Evolutionary conservation across 1,140 invertebrate species (phyloP).

Genomic region (Drosophila albomicans): DNA sequence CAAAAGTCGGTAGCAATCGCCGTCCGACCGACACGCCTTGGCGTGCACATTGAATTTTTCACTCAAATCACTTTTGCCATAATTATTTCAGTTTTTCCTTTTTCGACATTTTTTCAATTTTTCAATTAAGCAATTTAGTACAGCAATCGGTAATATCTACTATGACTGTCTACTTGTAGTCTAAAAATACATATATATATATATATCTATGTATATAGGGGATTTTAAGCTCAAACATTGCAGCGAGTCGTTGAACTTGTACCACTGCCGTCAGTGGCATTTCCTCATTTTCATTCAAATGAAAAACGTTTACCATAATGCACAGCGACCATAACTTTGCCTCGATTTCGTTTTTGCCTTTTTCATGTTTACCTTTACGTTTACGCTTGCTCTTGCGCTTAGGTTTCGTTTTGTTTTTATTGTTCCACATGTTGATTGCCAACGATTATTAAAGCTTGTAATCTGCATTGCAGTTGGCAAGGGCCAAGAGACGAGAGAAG

Average conservation of each 20-base stretch:
- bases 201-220: neutral
- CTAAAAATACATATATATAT: neutral
- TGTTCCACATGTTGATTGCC: slow-evolving; percentile 69
- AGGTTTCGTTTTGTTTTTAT: slow-evolving; percentile 45
- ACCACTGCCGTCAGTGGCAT: slow-evolving; percentile 47
- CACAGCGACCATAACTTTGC: slow-evolving; percentile 43
- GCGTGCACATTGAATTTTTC: slow-evolving; percentile 58
- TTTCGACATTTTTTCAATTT: slow-evolving; percentile 62
- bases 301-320: slow-evolving; percentile 64
- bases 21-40: slow-evolving; percentile 48
- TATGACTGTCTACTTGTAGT: slow-evolving; percentile 2
- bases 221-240: slow-evolving; percentile 28
- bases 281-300: slow-evolving; percentile 79
- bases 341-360: slow-evolving; percentile 54
- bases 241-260: slow-evolving; percentile 74
- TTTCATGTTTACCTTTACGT: slow-evolving; percentile 29
- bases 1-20: slow-evolving; percentile 35
- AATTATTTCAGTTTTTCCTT: slow-evolving; percentile 67
- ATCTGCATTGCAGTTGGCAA: neutral
- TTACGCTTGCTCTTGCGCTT: slow-evolving; percentile 45
- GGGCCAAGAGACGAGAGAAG: neutral
- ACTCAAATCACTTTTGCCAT: slow-evolving; percentile 53
- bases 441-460: slow-evolving; percentile 50
- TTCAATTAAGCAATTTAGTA: slow-evolving; percentile 73
- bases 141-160: slow-evolving; percentile 30